phyloP scores from a whole-genome alignment of 2,888 invertebrate species.

The Melinaea marsaeus region DNA sequence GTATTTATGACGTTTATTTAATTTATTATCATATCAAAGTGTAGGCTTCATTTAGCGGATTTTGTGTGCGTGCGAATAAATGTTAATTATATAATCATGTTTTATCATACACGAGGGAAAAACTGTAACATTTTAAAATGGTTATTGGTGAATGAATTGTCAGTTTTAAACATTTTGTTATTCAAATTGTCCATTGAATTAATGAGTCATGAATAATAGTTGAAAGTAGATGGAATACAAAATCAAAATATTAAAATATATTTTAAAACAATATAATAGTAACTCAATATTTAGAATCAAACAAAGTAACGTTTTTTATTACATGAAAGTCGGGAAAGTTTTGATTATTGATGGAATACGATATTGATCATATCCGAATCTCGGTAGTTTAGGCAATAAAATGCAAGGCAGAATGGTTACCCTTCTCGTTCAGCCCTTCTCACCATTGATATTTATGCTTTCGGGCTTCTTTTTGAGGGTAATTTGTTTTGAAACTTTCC shows the following conservation, averaged over 20 bases:
- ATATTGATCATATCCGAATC: constrained; percentile 60
- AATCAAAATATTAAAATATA: neutral
- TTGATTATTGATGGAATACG: constrained; percentile 36
- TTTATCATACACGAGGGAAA: constrained; percentile 60
- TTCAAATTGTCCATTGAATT: neutral
- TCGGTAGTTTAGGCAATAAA: constrained; percentile 57
- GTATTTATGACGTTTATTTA: constrained; percentile 73
- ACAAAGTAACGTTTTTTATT: neutral
- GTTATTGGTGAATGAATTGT: constrained; percentile 49
- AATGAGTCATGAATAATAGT: neutral
- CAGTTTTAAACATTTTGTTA: constrained; percentile 47
- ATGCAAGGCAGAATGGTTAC: constrained; percentile 57
- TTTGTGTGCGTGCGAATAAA: constrained; percentile 66
- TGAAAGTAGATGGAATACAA: neutral
- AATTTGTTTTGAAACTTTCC: constrained; percentile 66
- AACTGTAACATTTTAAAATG: constrained; percentile 57
- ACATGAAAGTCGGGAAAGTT: constrained; percentile 8
- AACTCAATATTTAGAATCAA: constrained; percentile 7
- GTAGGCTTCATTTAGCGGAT: constrained; percentile 64
- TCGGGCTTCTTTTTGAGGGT: constrained; percentile 57
- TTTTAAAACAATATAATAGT: constrained; percentile 1
- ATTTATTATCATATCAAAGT: constrained; percentile 74
- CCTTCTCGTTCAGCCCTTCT: constrained; percentile 54
- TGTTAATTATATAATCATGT: constrained; percentile 65
- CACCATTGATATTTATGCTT: constrained; percentile 70